phyloP scores from a whole-genome alignment of 2,113 vertebrate genomes.

The Carassius auratus region DNA sequence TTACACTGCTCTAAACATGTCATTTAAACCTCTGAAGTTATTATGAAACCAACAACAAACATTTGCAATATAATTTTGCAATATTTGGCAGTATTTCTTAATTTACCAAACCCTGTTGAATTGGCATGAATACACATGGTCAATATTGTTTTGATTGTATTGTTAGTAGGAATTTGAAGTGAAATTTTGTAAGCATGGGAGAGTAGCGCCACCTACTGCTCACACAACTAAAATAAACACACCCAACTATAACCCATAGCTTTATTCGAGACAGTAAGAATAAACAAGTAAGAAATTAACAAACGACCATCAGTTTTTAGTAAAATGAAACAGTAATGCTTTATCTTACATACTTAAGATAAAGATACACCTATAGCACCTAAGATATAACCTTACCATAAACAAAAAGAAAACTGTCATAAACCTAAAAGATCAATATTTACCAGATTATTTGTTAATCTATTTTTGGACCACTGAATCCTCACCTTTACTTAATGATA shows the following conservation, averaged over 20 bases:
- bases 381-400: neutral
- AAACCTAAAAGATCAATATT: neutral
- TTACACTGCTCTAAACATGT: neutral
- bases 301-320: neutral
- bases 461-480: neutral
- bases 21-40: neutral
- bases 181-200: neutral
- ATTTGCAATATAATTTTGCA: neutral
- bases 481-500: neutral
- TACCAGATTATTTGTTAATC: neutral
- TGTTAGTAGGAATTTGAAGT: neutral
- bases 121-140: neutral
- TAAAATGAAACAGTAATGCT: neutral
- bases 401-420: neutral
- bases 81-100: neutral
- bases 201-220: constrained; percentile 55
- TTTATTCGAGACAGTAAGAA: neutral
- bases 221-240: neutral
- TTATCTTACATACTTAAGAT: neutral
- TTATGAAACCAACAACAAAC: neutral
- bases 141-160: neutral
- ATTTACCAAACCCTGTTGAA: neutral
- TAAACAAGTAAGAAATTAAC: neutral
- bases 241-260: neutral
- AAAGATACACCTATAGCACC: neutral